A percentile compares a stretch with the other conserved stretches of the same genome.
These are phyloP conservation scores for Pseudorhiza aurosa DNA, from an alignment of 30 jellyfish, hydroid and myxozoan genomes.

Conservation along the genomic window DNA sequence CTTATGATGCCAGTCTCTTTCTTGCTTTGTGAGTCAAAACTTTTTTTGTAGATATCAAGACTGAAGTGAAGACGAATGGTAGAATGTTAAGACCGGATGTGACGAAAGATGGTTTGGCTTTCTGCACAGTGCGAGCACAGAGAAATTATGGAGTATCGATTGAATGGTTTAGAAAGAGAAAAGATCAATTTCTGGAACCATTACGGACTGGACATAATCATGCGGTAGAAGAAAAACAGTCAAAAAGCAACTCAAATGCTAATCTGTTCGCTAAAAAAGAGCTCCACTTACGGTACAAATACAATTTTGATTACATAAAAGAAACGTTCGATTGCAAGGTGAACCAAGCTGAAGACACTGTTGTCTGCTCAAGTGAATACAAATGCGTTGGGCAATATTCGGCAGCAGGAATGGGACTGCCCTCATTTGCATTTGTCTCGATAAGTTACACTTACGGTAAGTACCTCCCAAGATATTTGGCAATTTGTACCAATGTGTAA, in stretches of 20 bases:
- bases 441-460: conserved; percentile 47
- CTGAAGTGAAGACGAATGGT: neutral
- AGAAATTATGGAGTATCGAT: neutral
- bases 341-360: neutral
- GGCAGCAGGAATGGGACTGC: neutral
- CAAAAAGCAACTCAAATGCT: neutral
- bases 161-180: conserved; percentile 10
- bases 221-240: neutral
- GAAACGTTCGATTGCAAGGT: conserved; percentile 41
- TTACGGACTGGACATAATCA: conserved; percentile 33
- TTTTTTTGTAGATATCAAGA: conserved; percentile 7
- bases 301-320: conserved; percentile 40
- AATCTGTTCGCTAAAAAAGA: neutral
- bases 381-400: conserved; percentile 24
- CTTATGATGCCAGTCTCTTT: too few species aligned
- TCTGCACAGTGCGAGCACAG: conserved; percentile 39
- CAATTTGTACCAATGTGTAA: too few species aligned
- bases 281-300: neutral
- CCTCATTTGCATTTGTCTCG: neutral
- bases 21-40: too few species aligned
- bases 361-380: conserved; percentile 33
- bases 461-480: too few species aligned
- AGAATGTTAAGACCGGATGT: conserved; percentile 10
- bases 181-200: neutral
- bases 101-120: neutral